A percentile compares a stretch with the other conserved stretches of the same genome.
Evolutionary conservation across 2,113 vertebrate species (phyloP).

Genomic region (Lepisosteus oculatus): DNA sequence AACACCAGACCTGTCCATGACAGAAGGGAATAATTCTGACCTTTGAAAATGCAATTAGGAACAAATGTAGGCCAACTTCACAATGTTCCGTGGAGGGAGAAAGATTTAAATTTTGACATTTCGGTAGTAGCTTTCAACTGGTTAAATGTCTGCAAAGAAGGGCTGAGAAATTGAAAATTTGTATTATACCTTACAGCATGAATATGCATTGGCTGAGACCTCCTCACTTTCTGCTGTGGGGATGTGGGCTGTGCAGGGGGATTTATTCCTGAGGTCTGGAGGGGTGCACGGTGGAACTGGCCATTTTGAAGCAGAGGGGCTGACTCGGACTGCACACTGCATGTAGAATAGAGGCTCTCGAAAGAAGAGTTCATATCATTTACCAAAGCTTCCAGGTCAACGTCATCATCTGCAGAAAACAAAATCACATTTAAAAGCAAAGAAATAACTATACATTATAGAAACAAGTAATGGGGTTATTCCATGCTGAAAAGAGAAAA

Average conservation of each 20-base stretch:
- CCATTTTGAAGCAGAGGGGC: slow-evolving; percentile 82
- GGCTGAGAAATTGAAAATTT: no score
- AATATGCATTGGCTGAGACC: slow-evolving; percentile 94
- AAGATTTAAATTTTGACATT: no score
- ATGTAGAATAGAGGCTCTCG: slow-evolving; percentile 79
- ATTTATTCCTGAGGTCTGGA: slow-evolving; percentile 37
- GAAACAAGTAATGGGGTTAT: background rate
- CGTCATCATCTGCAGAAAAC: slow-evolving; percentile 79
- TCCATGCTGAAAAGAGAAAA: no score
- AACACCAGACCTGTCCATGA: no score
- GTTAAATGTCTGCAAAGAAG: no score
- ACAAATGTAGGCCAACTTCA: no score
- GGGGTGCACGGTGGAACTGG: slow-evolving; percentile 58
- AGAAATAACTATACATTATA: background rate
- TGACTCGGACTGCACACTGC: slow-evolving; percentile 74
- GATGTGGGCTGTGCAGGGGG: slow-evolving; percentile 40
- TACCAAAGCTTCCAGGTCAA: slow-evolving; percentile 88
- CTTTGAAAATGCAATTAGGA: no score
- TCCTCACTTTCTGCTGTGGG: slow-evolving; percentile 64
- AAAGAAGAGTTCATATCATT: slow-evolving; percentile 91
- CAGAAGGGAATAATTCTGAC: no score
- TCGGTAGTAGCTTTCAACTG: no score
- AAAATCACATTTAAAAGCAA: background rate
- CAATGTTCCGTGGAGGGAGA: no score
- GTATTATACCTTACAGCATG: slow-evolving; percentile 81